Percentiles rank a stretch among this genome's conserved stretches.
Evolutionary conservation across 2,797 vertebrate genomes (phyloP).

Genomic region (Todus mexicanus): DNA sequence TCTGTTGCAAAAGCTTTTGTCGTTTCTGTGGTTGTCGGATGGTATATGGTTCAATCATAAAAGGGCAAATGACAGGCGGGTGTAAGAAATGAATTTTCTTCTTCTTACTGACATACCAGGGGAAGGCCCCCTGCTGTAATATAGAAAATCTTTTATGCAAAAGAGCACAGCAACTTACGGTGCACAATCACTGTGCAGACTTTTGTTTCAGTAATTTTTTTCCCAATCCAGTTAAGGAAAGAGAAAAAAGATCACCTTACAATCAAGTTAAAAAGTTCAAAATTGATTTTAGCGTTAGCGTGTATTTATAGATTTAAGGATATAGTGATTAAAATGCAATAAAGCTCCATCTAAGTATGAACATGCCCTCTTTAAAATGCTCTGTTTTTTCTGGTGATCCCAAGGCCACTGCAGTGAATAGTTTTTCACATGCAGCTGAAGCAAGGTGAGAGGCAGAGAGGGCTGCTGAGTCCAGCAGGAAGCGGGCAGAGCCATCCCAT

Average conservation of each 20-base stretch:
- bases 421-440: neutral
- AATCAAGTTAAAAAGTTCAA: conserved; percentile 52
- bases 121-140: conserved; percentile 76
- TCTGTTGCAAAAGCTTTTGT: conserved; percentile 73
- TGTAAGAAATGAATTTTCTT: conserved; percentile 77
- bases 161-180: conserved; percentile 74
- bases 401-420: neutral
- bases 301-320: neutral
- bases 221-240: neutral
- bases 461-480: neutral
- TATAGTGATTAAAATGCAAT: conserved; percentile 10
- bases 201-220: conserved; percentile 20
- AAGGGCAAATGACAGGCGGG: conserved; percentile 75
- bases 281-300: neutral
- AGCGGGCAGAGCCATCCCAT: neutral
- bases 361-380: neutral
- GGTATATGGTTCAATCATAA: conserved; percentile 74
- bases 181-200: conserved; percentile 70
- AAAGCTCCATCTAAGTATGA: neutral
- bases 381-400: neutral
- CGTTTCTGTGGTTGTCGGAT: conserved; percentile 72
- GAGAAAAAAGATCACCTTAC: conserved; percentile 6
- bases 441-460: neutral
- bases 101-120: conserved; percentile 75
- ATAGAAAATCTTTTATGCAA: conserved; percentile 80